Evolutionary conservation across 2,797 vertebrate genomes (phyloP).

Genomic region (Thamnophis elegans): DNA sequence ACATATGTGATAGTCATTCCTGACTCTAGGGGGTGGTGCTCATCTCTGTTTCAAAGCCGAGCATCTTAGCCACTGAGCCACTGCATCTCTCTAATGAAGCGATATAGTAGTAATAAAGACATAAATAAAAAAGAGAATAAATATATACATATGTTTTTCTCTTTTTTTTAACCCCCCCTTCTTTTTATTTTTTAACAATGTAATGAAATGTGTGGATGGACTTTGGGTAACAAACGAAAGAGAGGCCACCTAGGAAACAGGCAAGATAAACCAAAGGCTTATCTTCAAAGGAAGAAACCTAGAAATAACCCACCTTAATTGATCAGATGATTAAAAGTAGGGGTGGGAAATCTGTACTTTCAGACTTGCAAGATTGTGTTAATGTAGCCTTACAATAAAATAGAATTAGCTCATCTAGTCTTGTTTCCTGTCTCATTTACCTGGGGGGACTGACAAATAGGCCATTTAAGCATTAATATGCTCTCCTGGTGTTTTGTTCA

Average conservation of each 20-base stretch:
- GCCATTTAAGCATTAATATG: constrained; percentile 53
- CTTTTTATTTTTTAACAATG: neutral
- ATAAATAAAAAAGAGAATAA: constrained; percentile 65
- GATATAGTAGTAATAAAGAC: constrained; percentile 72
- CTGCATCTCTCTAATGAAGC: constrained; percentile 46
- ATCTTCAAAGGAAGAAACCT: neutral
- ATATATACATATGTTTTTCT: constrained; percentile 57
- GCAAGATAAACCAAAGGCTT: neutral
- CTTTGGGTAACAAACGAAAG: neutral
- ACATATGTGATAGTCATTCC: too few species aligned
- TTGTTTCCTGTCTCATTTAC: neutral
- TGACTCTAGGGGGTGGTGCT: too few species aligned
- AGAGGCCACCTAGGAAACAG: neutral
- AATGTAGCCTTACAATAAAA: neutral
- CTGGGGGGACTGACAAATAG: constrained; percentile 17
- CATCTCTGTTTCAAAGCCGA: too few species aligned
- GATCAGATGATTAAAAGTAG: neutral
- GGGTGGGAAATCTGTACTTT: neutral
- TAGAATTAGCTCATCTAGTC: neutral
- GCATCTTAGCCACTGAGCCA: too few species aligned
- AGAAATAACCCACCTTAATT: neutral
- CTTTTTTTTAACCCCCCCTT: constrained; percentile 17
- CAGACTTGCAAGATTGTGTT: neutral
- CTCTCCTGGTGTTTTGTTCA: constrained; percentile 4
- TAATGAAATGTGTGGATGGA: neutral